phyloP scores from a whole-genome alignment of 2,797 vertebrate species.

The Hydrophis major region DNA sequence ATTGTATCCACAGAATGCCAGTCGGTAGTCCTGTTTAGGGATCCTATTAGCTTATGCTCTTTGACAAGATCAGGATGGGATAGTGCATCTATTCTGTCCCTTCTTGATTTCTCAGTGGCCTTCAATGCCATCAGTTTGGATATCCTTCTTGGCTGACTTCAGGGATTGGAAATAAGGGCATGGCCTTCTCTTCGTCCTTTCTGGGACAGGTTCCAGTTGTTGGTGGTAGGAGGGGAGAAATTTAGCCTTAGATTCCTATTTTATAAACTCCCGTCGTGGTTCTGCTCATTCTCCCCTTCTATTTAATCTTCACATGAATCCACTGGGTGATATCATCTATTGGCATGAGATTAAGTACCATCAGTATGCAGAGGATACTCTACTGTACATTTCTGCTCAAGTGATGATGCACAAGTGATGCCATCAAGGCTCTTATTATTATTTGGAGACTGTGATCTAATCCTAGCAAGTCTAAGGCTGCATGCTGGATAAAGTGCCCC shows the following conservation, averaged over 20 bases:
- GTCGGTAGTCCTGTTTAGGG: neutral
- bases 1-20: neutral
- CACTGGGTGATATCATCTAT: neutral
- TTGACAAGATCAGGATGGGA: neutral
- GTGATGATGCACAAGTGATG: neutral
- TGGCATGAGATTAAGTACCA: neutral
- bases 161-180: neutral
- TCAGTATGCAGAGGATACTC: neutral
- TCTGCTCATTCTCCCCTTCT: neutral
- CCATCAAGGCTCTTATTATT: neutral
- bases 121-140: neutral
- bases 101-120: neutral
- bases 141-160: neutral
- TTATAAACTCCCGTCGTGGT: neutral
- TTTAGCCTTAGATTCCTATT: neutral
- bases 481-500: neutral
- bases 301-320: neutral
- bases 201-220: neutral
- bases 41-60: neutral
- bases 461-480: neutral
- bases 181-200: neutral
- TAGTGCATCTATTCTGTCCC: neutral
- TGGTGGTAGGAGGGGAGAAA: neutral
- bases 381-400: neutral
- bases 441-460: neutral